Evolutionary conservation across 2,797 vertebrate genomes (phyloP), one percentile per base, ranked within the genome.

Genomic region (Tauraco hartlaubi): DNA sequence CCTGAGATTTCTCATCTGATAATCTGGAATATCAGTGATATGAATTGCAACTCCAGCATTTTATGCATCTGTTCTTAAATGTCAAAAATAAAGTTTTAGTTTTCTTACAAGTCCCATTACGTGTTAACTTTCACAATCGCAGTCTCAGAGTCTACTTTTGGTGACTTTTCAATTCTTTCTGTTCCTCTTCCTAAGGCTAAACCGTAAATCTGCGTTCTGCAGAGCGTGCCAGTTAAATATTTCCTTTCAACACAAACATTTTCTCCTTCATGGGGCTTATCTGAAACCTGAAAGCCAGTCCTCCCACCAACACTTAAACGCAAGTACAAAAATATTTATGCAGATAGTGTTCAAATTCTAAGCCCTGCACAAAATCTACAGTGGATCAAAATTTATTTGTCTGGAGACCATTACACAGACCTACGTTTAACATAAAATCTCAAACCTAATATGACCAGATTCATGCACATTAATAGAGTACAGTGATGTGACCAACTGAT

Each of bases 301-400:
- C 73, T 28, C 17, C 31, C 51, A 26, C n/a, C 74, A 11, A 13
- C 48, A 11, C 23, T 29, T 46, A 15, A 0, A 26, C 17, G 11
- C 10, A n/a, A 28, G 31, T 0, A 14, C 37, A 64, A 8, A 72
- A 37, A 6, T 0, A 20, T 3, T 25, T 2, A 5, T 7, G 6
- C 33, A 78, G 55, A 11, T 2, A 1, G 2, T 2, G 4, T 16
- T n/a, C 31, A 25, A 13, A 12, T 1, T 5, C 22, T 44, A 41
- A 17, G 16, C 8, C 31, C 56, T 18, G 6, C 12, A 28, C 75
- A 29, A 35, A 4, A 44, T 8, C 31, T 19, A 15, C 1, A 31
- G 15, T 7, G 29, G 58, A 12, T 12, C 54, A 71, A 16, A 16
- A 2, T 5, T 23, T 25, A 20, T 13, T n/a, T 31, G 17, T 35